Conservation (phyloP, 2,113 vertebrate species). For the Ardeotis arabs region DNA sequence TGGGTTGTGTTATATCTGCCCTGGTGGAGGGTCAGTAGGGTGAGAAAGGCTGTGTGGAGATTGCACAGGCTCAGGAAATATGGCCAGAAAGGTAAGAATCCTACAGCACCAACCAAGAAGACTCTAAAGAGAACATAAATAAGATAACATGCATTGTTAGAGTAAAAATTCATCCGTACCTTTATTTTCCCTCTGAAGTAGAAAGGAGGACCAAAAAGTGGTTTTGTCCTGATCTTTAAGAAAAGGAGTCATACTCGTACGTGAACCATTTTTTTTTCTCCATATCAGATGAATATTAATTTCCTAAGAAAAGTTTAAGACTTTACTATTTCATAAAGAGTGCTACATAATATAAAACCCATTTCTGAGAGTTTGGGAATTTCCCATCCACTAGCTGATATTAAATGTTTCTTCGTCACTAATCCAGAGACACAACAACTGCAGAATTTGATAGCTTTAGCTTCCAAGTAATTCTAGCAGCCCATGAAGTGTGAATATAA, state of each 20-base stretch:
- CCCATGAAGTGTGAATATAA: slow-evolving; percentile 67
- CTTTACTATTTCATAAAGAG: background rate
- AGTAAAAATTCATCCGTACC: background rate
- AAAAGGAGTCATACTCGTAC: background rate
- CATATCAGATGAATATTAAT: background rate
- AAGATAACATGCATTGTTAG: background rate
- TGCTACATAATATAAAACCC: background rate
- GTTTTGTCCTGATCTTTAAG: background rate
- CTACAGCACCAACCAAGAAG: background rate
- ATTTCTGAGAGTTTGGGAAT: background rate
- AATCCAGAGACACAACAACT: slow-evolving; percentile 2
- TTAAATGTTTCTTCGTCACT: background rate
- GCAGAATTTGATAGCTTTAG: slow-evolving; percentile 10
- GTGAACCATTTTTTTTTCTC: background rate
- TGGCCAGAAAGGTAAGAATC: background rate
- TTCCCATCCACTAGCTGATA: background rate
- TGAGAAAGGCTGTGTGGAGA: background rate
- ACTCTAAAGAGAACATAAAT: background rate
- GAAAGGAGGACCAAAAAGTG: background rate
- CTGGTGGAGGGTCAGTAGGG: background rate
- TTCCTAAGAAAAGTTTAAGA: background rate
- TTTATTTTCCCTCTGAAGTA: background rate
- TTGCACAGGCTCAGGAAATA: background rate
- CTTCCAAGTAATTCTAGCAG: slow-evolving; percentile 47
- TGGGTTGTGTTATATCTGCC: background rate